Conservation (phyloP, 2,113 vertebrate species). For the Platanista minor region DNA sequence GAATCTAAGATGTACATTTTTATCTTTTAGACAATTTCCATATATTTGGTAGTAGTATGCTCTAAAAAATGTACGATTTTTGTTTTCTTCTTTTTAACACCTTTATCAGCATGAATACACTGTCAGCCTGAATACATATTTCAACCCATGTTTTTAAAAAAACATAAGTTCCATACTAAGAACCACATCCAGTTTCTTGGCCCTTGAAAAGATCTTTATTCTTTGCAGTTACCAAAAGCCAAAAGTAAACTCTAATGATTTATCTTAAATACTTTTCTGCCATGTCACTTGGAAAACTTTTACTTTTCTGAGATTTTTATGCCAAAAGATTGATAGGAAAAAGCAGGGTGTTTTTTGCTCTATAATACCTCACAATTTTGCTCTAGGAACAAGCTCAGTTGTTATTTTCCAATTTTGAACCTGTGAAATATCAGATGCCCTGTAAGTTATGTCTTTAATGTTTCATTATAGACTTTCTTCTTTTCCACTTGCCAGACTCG, state of each 20-base stretch:
- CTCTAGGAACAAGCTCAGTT: conserved; percentile 13
- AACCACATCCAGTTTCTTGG: conserved; percentile 29
- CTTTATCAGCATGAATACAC: conserved; percentile 39
- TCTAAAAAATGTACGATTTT: conserved; percentile 18
- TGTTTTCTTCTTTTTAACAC: conserved; percentile 43
- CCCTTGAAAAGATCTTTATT: not conserved
- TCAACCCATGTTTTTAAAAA: conserved; percentile 28
- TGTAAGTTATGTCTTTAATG: conserved; percentile 38
- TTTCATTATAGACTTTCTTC: not conserved
- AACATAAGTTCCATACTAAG: not conserved
- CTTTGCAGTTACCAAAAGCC: conserved; percentile 37
- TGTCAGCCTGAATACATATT: conserved; percentile 58
- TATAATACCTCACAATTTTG: conserved; percentile 41
- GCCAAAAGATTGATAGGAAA: not conserved
- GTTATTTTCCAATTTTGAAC: conserved; percentile 3
- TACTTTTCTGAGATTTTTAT: conserved; percentile 19
- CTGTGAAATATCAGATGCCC: conserved; percentile 12
- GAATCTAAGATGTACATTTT: conserved; percentile 62
- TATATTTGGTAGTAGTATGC: conserved; percentile 26
- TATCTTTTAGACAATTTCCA: conserved; percentile 62
- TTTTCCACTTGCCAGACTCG: conserved; percentile 51
- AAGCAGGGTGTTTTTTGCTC: not conserved
- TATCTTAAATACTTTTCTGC: conserved; percentile 35
- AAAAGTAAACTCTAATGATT: not conserved
- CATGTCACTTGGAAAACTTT: conserved; percentile 45